Evolutionary conservation across 2,797 vertebrate species (phyloP).

Genomic region (Adelosebastes latens): DNA sequence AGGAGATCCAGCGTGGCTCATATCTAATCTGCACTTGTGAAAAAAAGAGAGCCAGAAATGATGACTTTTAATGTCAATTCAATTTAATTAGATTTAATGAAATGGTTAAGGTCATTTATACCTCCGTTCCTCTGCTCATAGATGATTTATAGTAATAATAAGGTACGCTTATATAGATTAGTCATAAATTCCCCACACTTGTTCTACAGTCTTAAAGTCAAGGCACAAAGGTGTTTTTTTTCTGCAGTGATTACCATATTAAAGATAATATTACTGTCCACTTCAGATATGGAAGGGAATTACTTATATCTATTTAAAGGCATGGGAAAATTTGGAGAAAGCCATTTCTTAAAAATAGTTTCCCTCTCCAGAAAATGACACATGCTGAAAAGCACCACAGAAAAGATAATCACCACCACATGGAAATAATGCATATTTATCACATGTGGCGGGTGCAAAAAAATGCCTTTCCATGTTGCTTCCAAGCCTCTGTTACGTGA

Average conservation of each 20-base stretch:
- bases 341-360: conserved; percentile 9
- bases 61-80: conserved; percentile 80
- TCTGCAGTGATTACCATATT: conserved; percentile 70
- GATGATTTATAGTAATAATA: conserved; percentile 83
- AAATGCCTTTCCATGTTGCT: conserved; percentile 33
- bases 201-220: conserved; percentile 64
- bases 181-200: conserved; percentile 75
- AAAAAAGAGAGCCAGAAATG: conserved; percentile 73
- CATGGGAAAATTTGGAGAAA: conserved; percentile 11
- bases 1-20: conserved; percentile 75
- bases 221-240: conserved; percentile 63
- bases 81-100: conserved; percentile 83
- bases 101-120: conserved; percentile 80
- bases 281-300: conserved; percentile 56
- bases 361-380: conserved; percentile 23
- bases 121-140: conserved; percentile 62
- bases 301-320: conserved; percentile 59
- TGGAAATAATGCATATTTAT: conserved; percentile 39
- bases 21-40: conserved; percentile 73
- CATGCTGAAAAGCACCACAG: not conserved
- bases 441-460: not conserved
- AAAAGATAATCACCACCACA: conserved; percentile 20
- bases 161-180: conserved; percentile 76
- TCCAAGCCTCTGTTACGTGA: conserved; percentile 38
- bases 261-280: conserved; percentile 71